Percentiles rank a stretch among this genome's conserved stretches.
phyloP scores from a whole-genome alignment of 2,888 invertebrate species.

The Notocelia uddmanniana region DNA sequence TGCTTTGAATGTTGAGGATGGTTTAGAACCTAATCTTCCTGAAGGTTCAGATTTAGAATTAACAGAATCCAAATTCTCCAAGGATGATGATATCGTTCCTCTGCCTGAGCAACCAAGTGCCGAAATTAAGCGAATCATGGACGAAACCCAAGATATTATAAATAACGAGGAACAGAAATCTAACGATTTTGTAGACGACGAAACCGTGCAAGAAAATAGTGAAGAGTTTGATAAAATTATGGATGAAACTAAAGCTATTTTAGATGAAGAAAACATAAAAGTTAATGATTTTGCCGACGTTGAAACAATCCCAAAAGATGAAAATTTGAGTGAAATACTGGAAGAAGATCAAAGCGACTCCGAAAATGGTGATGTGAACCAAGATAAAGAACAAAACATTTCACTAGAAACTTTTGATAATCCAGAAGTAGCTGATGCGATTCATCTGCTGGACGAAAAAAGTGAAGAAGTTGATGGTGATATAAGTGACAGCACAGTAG shows the following conservation, averaged over 20 bases:
- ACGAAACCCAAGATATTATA: conserved; percentile 55
- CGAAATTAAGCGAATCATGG: conserved; percentile 52
- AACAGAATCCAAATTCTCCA: conserved; percentile 37
- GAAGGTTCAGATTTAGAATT: conserved; percentile 44
- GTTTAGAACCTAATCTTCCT: conserved; percentile 43
- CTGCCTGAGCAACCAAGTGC: conserved; percentile 30
- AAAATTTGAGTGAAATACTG: not conserved
- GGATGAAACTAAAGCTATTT: conserved; percentile 35
- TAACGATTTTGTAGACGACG: conserved; percentile 40
- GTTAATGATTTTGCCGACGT: conserved; percentile 42
- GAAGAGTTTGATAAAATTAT: conserved; percentile 10
- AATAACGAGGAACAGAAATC: conserved; percentile 48
- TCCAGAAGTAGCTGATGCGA: not conserved
- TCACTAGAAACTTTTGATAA: not conserved
- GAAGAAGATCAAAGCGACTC: not conserved
- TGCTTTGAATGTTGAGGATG: conserved; percentile 39
- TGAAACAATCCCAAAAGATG: not conserved
- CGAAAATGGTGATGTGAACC: not conserved
- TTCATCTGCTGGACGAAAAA: conserved; percentile 19
- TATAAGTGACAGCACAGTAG: conserved; percentile 8
- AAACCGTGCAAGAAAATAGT: conserved; percentile 3
- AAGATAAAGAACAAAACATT: not conserved
- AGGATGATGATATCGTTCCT: conserved; percentile 36
- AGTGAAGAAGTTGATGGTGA: conserved; percentile 21
- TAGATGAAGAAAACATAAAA: conserved; percentile 48